These are phyloP conservation scores for Agrochola circellaris DNA, from an alignment of 2,888 invertebrate species.

Conservation along the genomic window DNA sequence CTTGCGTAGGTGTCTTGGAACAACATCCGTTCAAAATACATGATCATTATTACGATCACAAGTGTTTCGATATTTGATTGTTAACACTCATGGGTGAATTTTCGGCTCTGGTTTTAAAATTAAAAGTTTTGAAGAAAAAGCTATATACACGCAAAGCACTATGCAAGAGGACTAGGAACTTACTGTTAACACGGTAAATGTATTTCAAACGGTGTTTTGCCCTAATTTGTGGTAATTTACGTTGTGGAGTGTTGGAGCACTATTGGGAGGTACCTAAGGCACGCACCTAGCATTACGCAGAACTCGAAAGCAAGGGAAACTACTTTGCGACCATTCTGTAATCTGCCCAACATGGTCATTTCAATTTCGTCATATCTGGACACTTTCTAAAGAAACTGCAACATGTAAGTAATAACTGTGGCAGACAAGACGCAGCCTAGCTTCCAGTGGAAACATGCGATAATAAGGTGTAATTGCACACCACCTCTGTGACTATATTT, in stretches of 20 bases:
- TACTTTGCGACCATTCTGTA: conserved; percentile 81
- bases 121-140: conserved; percentile 43
- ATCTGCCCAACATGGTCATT: conserved; percentile 82
- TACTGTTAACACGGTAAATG: conserved; percentile 62
- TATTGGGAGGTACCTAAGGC: conserved; percentile 80
- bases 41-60: conserved; percentile 26
- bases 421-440: conserved; percentile 80
- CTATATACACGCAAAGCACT: conserved; percentile 45
- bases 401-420: conserved; percentile 80
- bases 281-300: conserved; percentile 87
- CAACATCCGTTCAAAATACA: conserved; percentile 67
- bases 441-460: conserved; percentile 90
- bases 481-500: conserved; percentile 89
- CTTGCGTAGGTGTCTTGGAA: conserved; percentile 69
- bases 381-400: conserved; percentile 90
- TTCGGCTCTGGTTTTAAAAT: conserved; percentile 6
- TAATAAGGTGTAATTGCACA: conserved; percentile 90
- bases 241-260: conserved; percentile 69
- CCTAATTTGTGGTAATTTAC: conserved; percentile 79
- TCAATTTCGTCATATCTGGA: conserved; percentile 88
- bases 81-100: not conserved
- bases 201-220: conserved; percentile 76
- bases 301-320: conserved; percentile 80
- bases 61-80: conserved; percentile 16
- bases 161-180: conserved; percentile 67